A percentile compares a stretch with the other conserved stretches of the same genome.
Conservation (phyloP, 2,113 vertebrate species). For the Patagioenas fasciata region DNA sequence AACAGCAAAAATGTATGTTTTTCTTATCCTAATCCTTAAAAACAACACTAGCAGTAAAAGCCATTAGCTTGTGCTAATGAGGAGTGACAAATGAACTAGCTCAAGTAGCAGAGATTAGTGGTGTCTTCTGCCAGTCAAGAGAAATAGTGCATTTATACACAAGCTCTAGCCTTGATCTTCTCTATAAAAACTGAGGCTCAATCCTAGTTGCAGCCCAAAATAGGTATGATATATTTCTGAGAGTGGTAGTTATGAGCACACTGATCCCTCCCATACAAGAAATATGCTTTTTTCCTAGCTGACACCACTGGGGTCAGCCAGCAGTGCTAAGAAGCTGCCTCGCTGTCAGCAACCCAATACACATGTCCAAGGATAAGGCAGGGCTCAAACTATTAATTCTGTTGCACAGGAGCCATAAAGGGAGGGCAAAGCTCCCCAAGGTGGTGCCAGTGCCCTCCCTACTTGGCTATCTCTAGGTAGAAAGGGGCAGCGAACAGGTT, state of each 20-base stretch:
- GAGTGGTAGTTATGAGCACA: not conserved
- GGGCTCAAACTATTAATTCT: not conserved
- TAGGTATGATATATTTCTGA: not conserved
- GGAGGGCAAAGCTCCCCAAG: not conserved
- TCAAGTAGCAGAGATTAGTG: not conserved
- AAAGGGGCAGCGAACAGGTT: not conserved
- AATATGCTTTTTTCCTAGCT: not conserved
- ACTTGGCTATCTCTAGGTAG: not conserved
- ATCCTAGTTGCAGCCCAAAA: not conserved
- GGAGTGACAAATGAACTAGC: not conserved
- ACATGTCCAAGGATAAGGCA: not conserved
- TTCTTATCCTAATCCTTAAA: not conserved
- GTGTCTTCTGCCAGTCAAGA: not conserved
- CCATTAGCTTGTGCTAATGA: not conserved
- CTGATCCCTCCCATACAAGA: not conserved
- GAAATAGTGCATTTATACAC: not conserved
- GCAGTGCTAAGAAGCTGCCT: not conserved
- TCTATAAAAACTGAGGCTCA: not conserved
- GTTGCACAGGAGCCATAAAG: not conserved
- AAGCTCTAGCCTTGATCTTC: not conserved
- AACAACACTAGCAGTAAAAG: not conserved
- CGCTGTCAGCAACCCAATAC: not conserved
- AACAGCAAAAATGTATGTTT: not conserved
- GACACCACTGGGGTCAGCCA: not conserved
- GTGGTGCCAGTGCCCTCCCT: not conserved